Conservation (phyloP, 2,888 invertebrate genomes). For the Venustoraphidia nigricollis region DNA sequence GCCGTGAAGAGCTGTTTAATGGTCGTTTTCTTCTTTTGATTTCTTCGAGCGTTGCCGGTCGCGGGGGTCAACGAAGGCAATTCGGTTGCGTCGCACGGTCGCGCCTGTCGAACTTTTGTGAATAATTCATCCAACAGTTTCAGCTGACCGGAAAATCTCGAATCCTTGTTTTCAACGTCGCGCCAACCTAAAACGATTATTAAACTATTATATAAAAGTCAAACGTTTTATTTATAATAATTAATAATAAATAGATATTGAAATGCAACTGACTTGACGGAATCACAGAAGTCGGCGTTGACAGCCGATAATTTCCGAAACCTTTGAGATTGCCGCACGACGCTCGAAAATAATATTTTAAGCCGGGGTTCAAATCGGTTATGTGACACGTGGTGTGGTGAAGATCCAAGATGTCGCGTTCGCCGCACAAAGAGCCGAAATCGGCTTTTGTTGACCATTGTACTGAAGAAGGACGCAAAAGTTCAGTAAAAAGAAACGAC, state of each 20-base stretch:
- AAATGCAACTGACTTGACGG: slow-evolving; percentile 64
- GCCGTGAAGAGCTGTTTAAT: slow-evolving; percentile 91
- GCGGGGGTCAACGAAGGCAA: slow-evolving; percentile 41
- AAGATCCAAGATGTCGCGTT: slow-evolving; percentile 57
- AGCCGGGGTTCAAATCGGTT: slow-evolving; percentile 68
- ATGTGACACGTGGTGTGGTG: slow-evolving; percentile 43
- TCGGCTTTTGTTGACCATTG: slow-evolving; percentile 86
- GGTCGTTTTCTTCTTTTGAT: slow-evolving; percentile 72
- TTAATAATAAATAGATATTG: neutral
- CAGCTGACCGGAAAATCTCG: slow-evolving; percentile 48
- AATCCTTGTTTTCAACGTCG: slow-evolving; percentile 55
- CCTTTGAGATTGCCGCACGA: slow-evolving; percentile 89
- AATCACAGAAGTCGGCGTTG: slow-evolving; percentile 70
- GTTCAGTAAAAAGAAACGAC: slow-evolving; percentile 5
- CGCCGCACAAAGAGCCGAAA: slow-evolving; percentile 68
- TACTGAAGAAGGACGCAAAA: slow-evolving; percentile 37
- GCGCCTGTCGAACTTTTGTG: slow-evolving; percentile 46
- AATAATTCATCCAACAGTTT: slow-evolving; percentile 61
- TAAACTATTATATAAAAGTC: neutral
- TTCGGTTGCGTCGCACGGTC: slow-evolving; percentile 44
- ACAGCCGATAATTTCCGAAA: slow-evolving; percentile 61
- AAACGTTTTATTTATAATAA: no score
- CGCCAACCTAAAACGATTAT: slow-evolving; percentile 53
- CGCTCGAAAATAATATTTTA: slow-evolving; percentile 78
- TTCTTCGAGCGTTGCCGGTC: slow-evolving; percentile 46